phyloP scores from a whole-genome alignment of 2,113 vertebrate genomes.

The Tachuris rubrigastra region DNA sequence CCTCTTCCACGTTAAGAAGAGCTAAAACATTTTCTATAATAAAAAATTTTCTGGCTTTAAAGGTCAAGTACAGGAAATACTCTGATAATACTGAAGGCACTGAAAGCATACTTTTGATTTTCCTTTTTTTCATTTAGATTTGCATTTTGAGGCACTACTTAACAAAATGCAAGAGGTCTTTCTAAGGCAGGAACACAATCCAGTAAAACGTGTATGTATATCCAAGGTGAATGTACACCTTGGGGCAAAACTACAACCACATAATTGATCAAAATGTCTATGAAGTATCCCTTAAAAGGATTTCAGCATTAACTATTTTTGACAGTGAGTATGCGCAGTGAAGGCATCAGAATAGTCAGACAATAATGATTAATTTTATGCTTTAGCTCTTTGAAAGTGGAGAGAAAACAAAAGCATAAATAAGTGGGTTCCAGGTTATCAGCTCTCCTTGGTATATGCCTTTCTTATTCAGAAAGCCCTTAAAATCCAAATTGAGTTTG shows the following conservation, averaged over 20 bases:
- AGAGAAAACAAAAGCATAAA: background rate
- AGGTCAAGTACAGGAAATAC: background rate
- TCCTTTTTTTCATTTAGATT: background rate
- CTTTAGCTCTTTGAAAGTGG: background rate
- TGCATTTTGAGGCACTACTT: background rate
- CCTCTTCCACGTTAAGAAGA: background rate
- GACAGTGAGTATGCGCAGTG: background rate
- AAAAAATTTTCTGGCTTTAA: background rate
- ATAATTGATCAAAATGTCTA: background rate
- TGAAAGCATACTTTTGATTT: background rate
- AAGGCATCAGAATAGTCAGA: background rate
- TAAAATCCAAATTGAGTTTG: background rate
- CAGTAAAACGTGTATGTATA: background rate
- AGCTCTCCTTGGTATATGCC: background rate
- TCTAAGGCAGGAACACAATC: background rate
- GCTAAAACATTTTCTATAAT: background rate
- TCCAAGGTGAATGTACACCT: background rate
- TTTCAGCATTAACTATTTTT: background rate
- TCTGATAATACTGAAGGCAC: background rate
- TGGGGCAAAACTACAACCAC: background rate
- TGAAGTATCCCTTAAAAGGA: background rate
- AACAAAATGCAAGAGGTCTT: background rate
- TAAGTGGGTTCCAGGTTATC: background rate
- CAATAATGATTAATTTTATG: background rate
- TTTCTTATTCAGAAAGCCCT: background rate